Conservation (phyloP, 2,113 vertebrate species). For the Hylia prasina region DNA sequence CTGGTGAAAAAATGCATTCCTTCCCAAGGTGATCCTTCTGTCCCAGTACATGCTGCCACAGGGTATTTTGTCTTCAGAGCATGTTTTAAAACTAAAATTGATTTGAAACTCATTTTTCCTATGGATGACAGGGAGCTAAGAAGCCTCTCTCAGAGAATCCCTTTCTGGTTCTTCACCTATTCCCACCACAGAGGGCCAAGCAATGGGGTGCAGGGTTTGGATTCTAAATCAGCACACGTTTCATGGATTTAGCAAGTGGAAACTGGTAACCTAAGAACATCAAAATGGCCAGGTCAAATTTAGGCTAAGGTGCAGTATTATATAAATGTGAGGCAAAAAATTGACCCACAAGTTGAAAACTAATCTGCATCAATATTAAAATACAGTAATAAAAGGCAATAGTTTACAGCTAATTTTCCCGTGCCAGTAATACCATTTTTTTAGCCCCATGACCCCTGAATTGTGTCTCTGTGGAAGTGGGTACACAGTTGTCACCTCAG, state of each 20-base stretch:
- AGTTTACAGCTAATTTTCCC: not conserved
- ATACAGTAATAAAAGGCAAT: not conserved
- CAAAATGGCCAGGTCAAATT: not conserved
- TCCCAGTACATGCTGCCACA: not conserved
- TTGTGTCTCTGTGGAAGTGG: not conserved
- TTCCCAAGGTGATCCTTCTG: not conserved
- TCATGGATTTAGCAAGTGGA: not conserved
- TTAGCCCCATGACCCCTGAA: not conserved
- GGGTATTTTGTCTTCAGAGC: not conserved
- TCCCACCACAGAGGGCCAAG: not conserved
- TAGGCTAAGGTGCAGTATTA: not conserved
- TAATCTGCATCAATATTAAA: not conserved
- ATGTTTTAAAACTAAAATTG: not conserved
- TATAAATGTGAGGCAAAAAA: not conserved
- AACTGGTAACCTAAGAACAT: not conserved
- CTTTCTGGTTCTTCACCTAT: not conserved
- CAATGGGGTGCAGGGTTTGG: not conserved
- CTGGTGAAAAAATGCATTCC: not conserved
- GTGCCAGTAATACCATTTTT: not conserved
- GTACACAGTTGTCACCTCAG: not conserved
- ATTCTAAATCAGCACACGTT: not conserved
- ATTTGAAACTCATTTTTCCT: not conserved
- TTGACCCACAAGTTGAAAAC: not conserved
- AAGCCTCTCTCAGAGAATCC: not conserved
- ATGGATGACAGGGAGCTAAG: not conserved